These are phyloP conservation scores for Sesia apiformis DNA, from an alignment of 2,888 invertebrate genomes.

Conservation along the genomic window DNA sequence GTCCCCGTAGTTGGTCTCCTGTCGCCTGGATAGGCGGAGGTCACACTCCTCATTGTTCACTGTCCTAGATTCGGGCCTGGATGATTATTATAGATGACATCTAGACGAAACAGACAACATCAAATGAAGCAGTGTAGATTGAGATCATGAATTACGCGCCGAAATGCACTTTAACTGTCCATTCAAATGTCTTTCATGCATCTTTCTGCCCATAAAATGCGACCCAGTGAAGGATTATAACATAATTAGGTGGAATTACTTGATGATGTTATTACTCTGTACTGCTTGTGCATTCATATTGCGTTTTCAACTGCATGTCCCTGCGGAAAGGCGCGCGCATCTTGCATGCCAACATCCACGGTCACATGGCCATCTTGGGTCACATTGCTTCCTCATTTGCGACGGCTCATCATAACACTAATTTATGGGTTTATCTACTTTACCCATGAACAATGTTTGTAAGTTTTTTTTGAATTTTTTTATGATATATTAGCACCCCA, in stretches of 20 bases:
- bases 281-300: neutral
- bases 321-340: neutral
- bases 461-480: too few relatives aligned
- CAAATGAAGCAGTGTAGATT: too few relatives aligned
- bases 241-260: neutral
- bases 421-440: neutral
- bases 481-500: too few relatives aligned
- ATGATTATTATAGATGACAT: too few relatives aligned
- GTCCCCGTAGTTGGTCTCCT: too few relatives aligned
- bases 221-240: neutral
- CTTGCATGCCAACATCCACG: neutral
- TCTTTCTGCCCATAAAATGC: neutral
- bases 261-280: too few relatives aligned
- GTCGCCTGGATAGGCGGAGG: too few relatives aligned
- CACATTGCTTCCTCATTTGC: neutral
- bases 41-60: too few relatives aligned
- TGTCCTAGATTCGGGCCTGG: too few relatives aligned
- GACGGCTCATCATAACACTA: neutral
- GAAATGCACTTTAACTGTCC: neutral
- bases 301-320: neutral
- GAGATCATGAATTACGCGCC: too few relatives aligned
- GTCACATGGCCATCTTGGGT: neutral
- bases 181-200: neutral
- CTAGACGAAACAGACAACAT: too few relatives aligned
- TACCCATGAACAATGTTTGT: too few relatives aligned